phyloP scores from a whole-genome alignment of 2,113 vertebrate genomes.

The Equus quagga region DNA sequence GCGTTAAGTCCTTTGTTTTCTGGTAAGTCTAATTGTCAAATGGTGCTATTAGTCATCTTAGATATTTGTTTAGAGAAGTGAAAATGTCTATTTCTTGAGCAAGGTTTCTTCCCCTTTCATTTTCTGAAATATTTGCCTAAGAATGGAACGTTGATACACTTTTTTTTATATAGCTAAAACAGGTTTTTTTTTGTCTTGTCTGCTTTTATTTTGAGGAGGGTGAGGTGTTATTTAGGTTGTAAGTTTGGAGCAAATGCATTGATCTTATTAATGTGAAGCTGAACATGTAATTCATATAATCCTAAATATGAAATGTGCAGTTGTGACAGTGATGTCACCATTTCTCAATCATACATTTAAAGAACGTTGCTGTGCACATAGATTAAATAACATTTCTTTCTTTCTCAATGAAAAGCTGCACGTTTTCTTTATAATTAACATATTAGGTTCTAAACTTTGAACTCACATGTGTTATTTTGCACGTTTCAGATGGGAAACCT shows the following conservation, averaged over 20 bases:
- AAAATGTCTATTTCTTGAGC: constrained; percentile 32
- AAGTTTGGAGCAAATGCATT: neutral
- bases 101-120: constrained; percentile 59
- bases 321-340: neutral
- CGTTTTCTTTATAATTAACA: neutral
- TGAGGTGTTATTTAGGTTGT: neutral
- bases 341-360: neutral
- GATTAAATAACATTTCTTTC: neutral
- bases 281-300: neutral
- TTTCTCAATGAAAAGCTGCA: neutral
- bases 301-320: neutral
- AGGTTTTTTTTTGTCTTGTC: neutral
- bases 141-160: neutral
- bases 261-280: neutral
- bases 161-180: neutral
- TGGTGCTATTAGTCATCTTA: neutral
- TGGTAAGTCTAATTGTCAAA: neutral
- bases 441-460: constrained; percentile 60
- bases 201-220: neutral
- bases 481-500: neutral
- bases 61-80: constrained; percentile 64
- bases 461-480: neutral
- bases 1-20: neutral
- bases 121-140: constrained; percentile 52
- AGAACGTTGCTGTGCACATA: neutral